phyloP scores from a whole-genome alignment of 2,888 invertebrate genomes.

The Pandemis heparana region DNA sequence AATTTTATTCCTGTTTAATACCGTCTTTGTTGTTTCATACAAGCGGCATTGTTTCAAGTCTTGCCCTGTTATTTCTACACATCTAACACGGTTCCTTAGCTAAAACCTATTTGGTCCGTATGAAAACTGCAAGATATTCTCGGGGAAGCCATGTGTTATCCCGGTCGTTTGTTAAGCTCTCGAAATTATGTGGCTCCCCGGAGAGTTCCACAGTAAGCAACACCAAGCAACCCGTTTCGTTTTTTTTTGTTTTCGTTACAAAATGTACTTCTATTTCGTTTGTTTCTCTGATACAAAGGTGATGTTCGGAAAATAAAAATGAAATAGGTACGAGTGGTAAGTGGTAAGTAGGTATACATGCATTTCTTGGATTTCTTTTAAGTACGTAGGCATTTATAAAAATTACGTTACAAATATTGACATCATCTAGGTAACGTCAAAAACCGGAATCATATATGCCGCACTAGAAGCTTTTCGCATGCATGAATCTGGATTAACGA shows the following conservation, averaged over 20 bases:
- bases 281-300: constrained; percentile 49
- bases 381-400: too few species aligned
- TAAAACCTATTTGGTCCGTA: constrained; percentile 44
- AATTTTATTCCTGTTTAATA: neutral
- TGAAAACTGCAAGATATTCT: constrained; percentile 61
- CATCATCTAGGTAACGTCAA: too few species aligned
- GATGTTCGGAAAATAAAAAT: constrained; percentile 22
- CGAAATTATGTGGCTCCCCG: constrained; percentile 70
- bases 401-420: too few species aligned
- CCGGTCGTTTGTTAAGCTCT: constrained; percentile 67
- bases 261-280: constrained; percentile 49
- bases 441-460: too few species aligned
- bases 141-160: constrained; percentile 65
- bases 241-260: constrained; percentile 56
- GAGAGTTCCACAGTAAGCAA: constrained; percentile 65
- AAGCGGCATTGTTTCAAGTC: neutral
- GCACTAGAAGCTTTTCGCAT: too few species aligned
- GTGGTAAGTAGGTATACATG: too few species aligned
- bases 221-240: constrained; percentile 56
- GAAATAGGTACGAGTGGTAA: neutral
- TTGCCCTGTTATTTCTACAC: neutral
- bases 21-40: neutral
- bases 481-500: too few species aligned
- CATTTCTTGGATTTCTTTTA: neutral
- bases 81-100: neutral